phyloP scores from a whole-genome alignment of 2,888 invertebrate species.

The Cheilosia scutellata region DNA sequence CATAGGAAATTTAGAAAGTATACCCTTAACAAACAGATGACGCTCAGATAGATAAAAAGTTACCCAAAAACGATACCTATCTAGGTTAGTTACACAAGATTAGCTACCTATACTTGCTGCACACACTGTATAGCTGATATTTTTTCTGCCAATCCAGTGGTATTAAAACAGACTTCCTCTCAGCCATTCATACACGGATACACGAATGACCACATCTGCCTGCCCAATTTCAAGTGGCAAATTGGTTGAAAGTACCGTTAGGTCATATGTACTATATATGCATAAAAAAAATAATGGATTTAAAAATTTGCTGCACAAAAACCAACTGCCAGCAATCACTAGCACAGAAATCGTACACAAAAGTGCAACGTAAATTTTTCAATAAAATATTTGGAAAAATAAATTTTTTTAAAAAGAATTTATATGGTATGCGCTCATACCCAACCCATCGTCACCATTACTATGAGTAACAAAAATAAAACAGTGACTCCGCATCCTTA shows the following conservation, averaged over 20 bases:
- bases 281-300: neutral
- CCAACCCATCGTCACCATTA: neutral
- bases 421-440: neutral
- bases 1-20: too few relatives aligned
- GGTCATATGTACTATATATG: neutral
- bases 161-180: neutral
- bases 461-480: neutral
- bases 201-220: constrained; percentile 52
- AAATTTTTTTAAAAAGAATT: constrained; percentile 52
- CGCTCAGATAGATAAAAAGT: too few relatives aligned
- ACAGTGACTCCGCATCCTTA: neutral
- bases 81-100: too few relatives aligned
- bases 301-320: neutral
- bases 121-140: neutral
- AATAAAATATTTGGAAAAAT: constrained; percentile 69
- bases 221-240: constrained; percentile 65
- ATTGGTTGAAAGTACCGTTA: constrained; percentile 23
- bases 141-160: neutral
- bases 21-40: too few relatives aligned
- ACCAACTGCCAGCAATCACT: constrained; percentile 44
- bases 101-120: too few relatives aligned
- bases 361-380: constrained; percentile 59
- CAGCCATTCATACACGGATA: neutral
- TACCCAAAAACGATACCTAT: too few relatives aligned
- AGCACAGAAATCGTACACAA: constrained; percentile 51